Evolutionary conservation across 2,888 invertebrate species (phyloP).

Genomic region (Cyclophora punctaria): DNA sequence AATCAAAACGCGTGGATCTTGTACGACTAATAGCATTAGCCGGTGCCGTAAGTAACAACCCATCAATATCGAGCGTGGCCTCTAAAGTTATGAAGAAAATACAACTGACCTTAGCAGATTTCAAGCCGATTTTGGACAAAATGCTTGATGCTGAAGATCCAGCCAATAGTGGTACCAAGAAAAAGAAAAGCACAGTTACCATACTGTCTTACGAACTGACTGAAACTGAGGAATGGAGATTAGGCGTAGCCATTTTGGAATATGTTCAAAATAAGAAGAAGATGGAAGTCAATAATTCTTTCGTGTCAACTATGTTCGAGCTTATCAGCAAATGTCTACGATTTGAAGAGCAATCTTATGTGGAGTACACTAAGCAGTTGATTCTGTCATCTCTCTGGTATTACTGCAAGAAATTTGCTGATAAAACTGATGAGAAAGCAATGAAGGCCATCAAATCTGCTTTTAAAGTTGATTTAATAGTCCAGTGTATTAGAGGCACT

Average conservation of each 20-base stretch:
- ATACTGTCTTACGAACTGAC: constrained; percentile 77
- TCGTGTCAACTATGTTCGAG: constrained; percentile 86
- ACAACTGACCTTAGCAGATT: constrained; percentile 75
- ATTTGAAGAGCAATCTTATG: constrained; percentile 85
- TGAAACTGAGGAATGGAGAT: constrained; percentile 82
- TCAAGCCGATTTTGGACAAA: constrained; percentile 72
- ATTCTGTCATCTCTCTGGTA: constrained; percentile 85
- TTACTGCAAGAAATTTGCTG: constrained; percentile 77
- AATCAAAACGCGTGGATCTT: constrained; percentile 57
- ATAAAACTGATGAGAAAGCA: constrained; percentile 51
- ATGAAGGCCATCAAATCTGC: constrained; percentile 64
- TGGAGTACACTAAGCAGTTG: constrained; percentile 93
- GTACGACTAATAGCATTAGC: constrained; percentile 71
- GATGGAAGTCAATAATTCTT: constrained; percentile 77
- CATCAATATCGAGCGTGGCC: constrained; percentile 75
- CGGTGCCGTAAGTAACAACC: constrained; percentile 74
- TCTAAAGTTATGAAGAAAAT: constrained; percentile 80
- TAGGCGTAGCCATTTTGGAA: constrained; percentile 87
- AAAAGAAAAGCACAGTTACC: constrained; percentile 54
- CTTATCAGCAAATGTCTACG: constrained; percentile 85
- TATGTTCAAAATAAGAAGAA: constrained; percentile 90
- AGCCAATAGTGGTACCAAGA: constrained; percentile 41
- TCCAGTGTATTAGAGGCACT: constrained; percentile 92
- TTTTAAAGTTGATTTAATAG: constrained; percentile 84
- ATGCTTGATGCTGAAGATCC: constrained; percentile 76